A percentile compares a stretch with the other conserved stretches of the same genome.
These are phyloP conservation scores for Numenius arquata DNA, from an alignment of 2,113 vertebrate species.

Conservation along the genomic window DNA sequence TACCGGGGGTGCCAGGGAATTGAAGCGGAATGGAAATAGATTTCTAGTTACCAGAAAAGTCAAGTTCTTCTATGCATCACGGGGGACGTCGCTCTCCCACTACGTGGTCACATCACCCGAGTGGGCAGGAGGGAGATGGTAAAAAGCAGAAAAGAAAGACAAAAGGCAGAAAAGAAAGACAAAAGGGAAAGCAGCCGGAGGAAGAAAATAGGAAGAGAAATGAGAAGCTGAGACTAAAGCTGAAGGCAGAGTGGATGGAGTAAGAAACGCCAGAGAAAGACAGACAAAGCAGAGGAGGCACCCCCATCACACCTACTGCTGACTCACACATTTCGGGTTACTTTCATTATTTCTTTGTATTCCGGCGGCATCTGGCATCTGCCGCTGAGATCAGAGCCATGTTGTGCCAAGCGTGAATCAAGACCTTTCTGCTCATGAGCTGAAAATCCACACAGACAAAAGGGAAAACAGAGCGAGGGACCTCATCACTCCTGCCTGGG, in stretches of 20 bases:
- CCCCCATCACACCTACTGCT: conserved; percentile 47
- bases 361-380: conserved; percentile 46
- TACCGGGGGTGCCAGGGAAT: neutral
- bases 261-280: neutral
- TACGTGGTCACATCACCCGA: neutral
- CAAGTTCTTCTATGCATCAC: neutral
- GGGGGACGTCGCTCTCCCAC: neutral
- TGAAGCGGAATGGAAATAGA: neutral
- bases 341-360: conserved; percentile 37
- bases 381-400: conserved; percentile 25
- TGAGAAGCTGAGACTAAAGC: neutral
- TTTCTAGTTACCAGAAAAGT: neutral
- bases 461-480: neutral
- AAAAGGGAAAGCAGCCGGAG: neutral
- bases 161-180: neutral
- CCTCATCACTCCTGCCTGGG: neutral
- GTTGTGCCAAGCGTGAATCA: conserved; percentile 25
- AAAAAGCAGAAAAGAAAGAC: neutral
- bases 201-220: neutral
- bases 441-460: conserved; percentile 20
- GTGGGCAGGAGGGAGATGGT: neutral
- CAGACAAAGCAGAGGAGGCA: conserved; percentile 23
- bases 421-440: conserved; percentile 21
- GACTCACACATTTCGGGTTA: conserved; percentile 24
- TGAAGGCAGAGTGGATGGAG: neutral